A percentile compares a stretch with the other conserved stretches of the same genome.
Conservation (phyloP, 37 sponge, comb jelly and placozoan genomes). For the Oscarella lobularis region DNA sequence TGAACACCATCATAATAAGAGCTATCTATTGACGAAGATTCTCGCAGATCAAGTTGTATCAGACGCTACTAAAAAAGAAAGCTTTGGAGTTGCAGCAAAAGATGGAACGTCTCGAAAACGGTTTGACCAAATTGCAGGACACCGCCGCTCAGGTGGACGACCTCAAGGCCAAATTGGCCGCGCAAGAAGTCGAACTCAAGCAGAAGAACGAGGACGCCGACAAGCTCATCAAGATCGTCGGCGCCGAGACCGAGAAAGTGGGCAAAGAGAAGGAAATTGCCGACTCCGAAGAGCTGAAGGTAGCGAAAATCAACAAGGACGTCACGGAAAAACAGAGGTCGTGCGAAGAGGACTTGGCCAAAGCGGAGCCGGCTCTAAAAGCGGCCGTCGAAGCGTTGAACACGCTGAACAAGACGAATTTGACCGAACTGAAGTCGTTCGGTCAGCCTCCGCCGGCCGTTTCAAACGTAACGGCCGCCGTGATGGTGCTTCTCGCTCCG, state of each 20-base stretch:
- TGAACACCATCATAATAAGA: no score
- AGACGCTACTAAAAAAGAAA: conserved; percentile 77
- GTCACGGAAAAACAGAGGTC: conserved; percentile 76
- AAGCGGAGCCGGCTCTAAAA: conserved; percentile 87
- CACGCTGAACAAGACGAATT: conserved; percentile 90
- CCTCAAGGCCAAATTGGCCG: conserved; percentile 73
- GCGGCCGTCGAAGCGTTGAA: conserved; percentile 88
- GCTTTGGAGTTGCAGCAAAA: conserved; percentile 90
- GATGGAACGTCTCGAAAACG: conserved; percentile 93
- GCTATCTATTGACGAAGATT: no score
- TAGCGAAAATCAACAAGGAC: conserved; percentile 78
- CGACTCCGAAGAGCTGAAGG: conserved; percentile 80
- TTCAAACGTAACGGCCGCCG: conserved; percentile 98
- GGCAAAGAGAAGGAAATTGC: conserved; percentile 97
- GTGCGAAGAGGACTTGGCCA: conserved; percentile 83
- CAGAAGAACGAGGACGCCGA: conserved; percentile 89
- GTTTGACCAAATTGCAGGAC: conserved; percentile 75
- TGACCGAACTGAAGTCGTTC: conserved; percentile 88
- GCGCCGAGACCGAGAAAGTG: conserved; percentile 73
- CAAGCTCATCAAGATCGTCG: conserved; percentile 84
- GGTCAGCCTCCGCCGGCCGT: conserved; percentile 98
- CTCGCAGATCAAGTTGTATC: no score
- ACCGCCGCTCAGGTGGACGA: conserved; percentile 73
- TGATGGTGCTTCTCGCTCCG: conserved; percentile 76
- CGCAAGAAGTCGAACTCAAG: conserved; percentile 60